Evolutionary conservation across 92 coral and sea anemone species (phyloP), one percentile per base, ranked within the genome.

Genomic region (Palythoa grandiflora): DNA sequence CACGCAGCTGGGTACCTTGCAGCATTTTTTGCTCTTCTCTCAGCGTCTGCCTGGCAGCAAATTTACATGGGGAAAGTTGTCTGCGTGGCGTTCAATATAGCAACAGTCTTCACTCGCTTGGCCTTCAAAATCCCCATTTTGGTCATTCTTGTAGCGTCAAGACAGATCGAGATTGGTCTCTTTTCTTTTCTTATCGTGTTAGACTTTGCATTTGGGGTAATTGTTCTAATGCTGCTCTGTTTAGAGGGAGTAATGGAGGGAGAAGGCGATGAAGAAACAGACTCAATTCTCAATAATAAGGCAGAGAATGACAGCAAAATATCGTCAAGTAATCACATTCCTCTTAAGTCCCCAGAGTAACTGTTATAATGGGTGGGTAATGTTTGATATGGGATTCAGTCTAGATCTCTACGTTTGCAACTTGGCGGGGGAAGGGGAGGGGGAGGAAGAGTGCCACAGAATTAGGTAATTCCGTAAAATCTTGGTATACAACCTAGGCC

Each of bases 11-110:
- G 89, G 47, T 86, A 73, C 61, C 75, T 86, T 1, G 89, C 86
- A 2, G 75, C 65, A 8, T 86, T 86, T 61, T 86, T 76, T 15
- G 89, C 60, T 1, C 89, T 86, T 11, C 75, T 61, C 11, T 57
- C 71, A 3, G 74, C 57, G 39, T 76, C 89, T 52, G 89, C 89
- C 1, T 86, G 89, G 89, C 73, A 86, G 9, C 89, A 76, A 48
- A 60, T 86, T 52, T 86, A 73, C 83, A 86, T 86, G 85, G 89
- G 89, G 11, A 86, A 86, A 47, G 89, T 78, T 52, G 71, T 75
- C n/a, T 72, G 89, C n/a, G 75, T 86, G 61, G 85, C 89, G 20
- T 86, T 86, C 86, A 86, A 86, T 16, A 77, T 86, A 55, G 83
- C 84, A 54, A 75, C 89, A 17, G 75, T 60, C 14, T 86, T 86